These are phyloP conservation scores for Phasianus colchicus DNA, from an alignment of 2,113 vertebrate genomes.

Conservation along the genomic window DNA sequence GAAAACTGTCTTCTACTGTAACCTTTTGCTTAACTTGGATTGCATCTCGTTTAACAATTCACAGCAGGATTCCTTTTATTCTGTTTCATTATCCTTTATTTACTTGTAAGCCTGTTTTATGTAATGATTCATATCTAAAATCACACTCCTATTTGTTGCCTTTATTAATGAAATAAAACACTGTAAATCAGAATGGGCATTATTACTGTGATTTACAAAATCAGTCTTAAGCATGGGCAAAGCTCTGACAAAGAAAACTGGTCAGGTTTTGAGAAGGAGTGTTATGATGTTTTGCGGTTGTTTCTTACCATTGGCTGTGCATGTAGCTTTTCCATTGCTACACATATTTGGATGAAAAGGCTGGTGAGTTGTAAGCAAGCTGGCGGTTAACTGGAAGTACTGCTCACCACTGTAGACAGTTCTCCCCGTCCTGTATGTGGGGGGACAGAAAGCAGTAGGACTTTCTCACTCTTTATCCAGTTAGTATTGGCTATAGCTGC, in stretches of 20 bases:
- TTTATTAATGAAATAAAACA: neutral
- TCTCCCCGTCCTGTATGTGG: neutral
- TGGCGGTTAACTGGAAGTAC: neutral
- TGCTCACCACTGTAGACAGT: neutral
- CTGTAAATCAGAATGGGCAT: neutral
- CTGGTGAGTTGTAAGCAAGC: neutral
- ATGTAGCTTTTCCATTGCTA: neutral
- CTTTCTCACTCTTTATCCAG: neutral
- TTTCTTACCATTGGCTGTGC: neutral
- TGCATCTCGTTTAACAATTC: neutral
- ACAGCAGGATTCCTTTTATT: neutral
- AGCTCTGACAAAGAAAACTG: neutral
- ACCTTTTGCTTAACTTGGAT: neutral
- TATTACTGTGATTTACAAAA: neutral
- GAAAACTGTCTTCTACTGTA: neutral
- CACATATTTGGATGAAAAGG: neutral
- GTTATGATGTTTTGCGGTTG: neutral
- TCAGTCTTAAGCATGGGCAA: neutral
- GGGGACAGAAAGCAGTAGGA: neutral
- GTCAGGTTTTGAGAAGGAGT: neutral
- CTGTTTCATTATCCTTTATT: slow-evolving; percentile 36
- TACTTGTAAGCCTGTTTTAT: neutral
- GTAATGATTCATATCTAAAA: slow-evolving; percentile 2
- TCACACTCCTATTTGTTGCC: neutral
- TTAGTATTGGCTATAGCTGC: neutral